Conservation (phyloP, 2,113 vertebrate species). For the Proteles cristata region DNA sequence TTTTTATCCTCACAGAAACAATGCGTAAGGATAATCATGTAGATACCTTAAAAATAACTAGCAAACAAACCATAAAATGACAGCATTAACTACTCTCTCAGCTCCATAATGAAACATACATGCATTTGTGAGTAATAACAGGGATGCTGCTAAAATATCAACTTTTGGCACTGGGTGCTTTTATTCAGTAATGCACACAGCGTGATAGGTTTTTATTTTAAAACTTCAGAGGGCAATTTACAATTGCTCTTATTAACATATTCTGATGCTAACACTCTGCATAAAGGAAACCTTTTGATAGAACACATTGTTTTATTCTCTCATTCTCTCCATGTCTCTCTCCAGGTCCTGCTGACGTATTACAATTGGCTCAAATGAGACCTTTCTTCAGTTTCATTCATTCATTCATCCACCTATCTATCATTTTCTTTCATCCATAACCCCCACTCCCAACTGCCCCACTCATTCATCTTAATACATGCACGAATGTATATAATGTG, state of each 20-base stretch:
- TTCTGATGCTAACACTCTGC: neutral
- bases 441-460: neutral
- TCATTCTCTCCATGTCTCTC: neutral
- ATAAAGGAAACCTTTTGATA: neutral
- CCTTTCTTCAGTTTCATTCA: neutral
- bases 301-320: neutral
- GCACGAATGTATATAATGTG: neutral
- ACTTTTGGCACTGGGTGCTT: neutral
- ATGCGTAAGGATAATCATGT: slow-evolving; percentile 4
- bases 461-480: neutral
- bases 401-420: neutral
- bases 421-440: neutral
- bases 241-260: neutral
- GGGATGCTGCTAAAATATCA: neutral
- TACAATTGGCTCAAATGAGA: neutral
- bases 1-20: neutral
- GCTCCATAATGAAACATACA: neutral
- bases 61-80: neutral
- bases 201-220: neutral
- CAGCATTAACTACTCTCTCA: neutral
- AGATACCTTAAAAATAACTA: neutral
- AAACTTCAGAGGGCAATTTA: neutral
- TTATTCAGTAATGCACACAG: neutral
- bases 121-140: neutral
- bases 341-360: neutral